These are phyloP conservation scores for Adelphocoris suturalis DNA, from an alignment of 2,888 invertebrate species.

Conservation along the genomic window DNA sequence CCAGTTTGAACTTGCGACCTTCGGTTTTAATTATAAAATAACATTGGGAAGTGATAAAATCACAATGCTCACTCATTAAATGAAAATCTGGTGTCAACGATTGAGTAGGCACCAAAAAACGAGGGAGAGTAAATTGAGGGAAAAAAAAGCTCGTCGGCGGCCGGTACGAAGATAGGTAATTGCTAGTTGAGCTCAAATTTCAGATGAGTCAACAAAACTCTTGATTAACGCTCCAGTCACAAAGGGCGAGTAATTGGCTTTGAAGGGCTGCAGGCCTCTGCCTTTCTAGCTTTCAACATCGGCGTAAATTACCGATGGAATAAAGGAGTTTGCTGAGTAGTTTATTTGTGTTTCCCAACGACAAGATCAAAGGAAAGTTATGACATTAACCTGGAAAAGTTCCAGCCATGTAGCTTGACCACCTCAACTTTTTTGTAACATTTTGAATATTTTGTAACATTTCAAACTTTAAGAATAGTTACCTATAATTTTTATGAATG, in stretches of 20 bases:
- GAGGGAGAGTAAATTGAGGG: background rate
- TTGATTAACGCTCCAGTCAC: conserved; percentile 11
- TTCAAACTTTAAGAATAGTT: too few species aligned
- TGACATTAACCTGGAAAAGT: too few species aligned
- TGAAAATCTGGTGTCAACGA: background rate
- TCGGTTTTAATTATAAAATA: too few species aligned
- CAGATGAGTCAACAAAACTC: conserved; percentile 1
- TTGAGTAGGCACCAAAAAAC: background rate
- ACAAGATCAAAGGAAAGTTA: too few species aligned
- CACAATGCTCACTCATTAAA: background rate
- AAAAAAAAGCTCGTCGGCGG: background rate
- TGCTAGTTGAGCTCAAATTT: conserved; percentile 35
- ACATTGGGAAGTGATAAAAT: background rate
- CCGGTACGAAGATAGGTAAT: background rate
- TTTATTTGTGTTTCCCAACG: too few species aligned
- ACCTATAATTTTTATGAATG: too few species aligned
- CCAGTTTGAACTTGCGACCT: too few species aligned
- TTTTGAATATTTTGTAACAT: too few species aligned
- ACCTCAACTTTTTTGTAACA: too few species aligned
- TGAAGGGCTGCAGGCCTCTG: background rate
- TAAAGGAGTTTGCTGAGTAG: too few species aligned
- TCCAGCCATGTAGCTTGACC: too few species aligned
- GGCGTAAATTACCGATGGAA: too few species aligned
- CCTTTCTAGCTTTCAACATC: background rate
- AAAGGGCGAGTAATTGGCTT: conserved; percentile 25